Percentiles rank a stretch among this genome's conserved stretches.
Conservation (phyloP, 1,140 invertebrate species). For the Cydia amplana region DNA sequence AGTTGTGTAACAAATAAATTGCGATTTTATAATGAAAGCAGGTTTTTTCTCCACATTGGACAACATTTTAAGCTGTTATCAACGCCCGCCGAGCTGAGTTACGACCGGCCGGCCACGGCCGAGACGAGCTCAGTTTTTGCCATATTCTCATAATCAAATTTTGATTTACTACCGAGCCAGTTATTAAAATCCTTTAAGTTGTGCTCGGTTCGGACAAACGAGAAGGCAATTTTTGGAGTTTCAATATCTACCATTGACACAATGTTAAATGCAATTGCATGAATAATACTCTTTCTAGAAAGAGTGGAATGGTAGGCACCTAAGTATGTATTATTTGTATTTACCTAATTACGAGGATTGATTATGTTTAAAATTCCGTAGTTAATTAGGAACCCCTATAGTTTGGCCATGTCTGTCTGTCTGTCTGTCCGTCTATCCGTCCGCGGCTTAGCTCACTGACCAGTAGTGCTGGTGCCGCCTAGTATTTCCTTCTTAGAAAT, state of each 20-base stretch:
- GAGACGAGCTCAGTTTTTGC: slow-evolving; percentile 36
- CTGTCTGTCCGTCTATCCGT: no score
- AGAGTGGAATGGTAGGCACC: no score
- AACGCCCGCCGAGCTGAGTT: slow-evolving; percentile 39
- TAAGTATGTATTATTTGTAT: neutral
- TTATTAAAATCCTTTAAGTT: slow-evolving; percentile 43
- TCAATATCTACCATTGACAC: slow-evolving; percentile 34
- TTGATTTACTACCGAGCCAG: slow-evolving; percentile 39
- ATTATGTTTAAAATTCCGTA: no score
- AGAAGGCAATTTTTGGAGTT: slow-evolving; percentile 16
- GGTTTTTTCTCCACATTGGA: slow-evolving; percentile 55
- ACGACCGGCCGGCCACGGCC: slow-evolving; percentile 16
- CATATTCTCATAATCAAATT: slow-evolving; percentile 42
- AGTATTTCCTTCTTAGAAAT: no score
- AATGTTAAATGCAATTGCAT: slow-evolving; percentile 33
- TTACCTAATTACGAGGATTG: neutral
- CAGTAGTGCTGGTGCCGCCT: no score
- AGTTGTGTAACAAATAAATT: slow-evolving; percentile 65
- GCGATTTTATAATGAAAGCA: slow-evolving; percentile 53
- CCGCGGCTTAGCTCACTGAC: no score
- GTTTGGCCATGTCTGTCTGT: no score
- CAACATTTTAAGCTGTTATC: slow-evolving; percentile 59
- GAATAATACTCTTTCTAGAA: slow-evolving; percentile 1
- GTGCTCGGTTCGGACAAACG: slow-evolving; percentile 21
- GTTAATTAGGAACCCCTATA: no score